Percentiles rank a stretch among this genome's conserved stretches.
Evolutionary conservation across 1,140 invertebrate species (phyloP).

Genomic region (Pomacea maculata): DNA sequence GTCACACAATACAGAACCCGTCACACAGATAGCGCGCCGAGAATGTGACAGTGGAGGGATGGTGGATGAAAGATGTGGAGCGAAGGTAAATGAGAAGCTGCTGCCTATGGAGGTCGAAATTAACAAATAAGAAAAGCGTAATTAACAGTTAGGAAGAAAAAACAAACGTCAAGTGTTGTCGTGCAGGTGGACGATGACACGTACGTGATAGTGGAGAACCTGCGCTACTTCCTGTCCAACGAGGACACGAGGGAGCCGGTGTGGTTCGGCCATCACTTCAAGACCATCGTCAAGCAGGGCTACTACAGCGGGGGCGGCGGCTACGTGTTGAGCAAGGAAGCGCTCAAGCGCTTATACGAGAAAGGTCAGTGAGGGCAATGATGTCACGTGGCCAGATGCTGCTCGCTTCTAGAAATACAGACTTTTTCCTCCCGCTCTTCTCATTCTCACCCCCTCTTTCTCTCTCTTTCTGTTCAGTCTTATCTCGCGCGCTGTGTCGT

Average conservation of each 20-base stretch:
- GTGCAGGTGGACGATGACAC: constrained; percentile 67
- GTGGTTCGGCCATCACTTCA: constrained; percentile 61
- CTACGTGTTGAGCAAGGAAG: constrained; percentile 82
- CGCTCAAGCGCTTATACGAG: constrained; percentile 40
- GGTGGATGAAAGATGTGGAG: background rate
- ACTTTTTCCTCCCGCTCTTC: background rate
- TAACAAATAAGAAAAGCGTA: too few species aligned
- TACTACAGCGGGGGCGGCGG: constrained; percentile 68
- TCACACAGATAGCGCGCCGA: too few species aligned
- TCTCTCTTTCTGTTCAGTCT: too few species aligned
- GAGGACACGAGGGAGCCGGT: constrained; percentile 41
- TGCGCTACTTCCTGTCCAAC: constrained; percentile 46
- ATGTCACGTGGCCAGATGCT: background rate
- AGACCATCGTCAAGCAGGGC: constrained; percentile 41
- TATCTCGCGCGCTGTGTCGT: too few species aligned
- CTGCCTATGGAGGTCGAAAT: background rate
- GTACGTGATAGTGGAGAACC: constrained; percentile 71
- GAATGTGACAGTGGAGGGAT: too few species aligned
- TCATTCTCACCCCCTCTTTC: too few species aligned
- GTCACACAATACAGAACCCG: too few species aligned
- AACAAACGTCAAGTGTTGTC: too few species aligned
- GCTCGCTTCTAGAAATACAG: background rate
- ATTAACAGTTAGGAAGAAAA: too few species aligned
- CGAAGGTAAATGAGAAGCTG: background rate
- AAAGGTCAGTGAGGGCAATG: constrained; percentile 57